phyloP scores from a whole-genome alignment of 2,113 vertebrate genomes.

The Turdus rufiventris region DNA sequence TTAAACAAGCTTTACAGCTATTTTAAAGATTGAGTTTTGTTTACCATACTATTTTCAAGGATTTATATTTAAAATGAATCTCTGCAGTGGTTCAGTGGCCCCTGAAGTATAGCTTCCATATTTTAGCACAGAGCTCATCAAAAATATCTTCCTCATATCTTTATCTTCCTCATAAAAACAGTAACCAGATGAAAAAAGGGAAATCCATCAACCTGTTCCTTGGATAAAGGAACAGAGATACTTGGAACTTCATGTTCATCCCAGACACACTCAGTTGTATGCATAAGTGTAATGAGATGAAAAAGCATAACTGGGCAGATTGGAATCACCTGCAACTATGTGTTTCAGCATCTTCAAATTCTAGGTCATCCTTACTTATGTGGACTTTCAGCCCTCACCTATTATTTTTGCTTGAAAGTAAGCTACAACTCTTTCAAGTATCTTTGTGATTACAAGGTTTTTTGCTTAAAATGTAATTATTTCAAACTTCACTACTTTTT shows the following conservation, averaged over 20 bases:
- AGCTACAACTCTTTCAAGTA: not conserved
- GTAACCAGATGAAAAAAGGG: not conserved
- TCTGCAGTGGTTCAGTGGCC: not conserved
- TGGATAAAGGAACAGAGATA: not conserved
- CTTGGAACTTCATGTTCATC: not conserved
- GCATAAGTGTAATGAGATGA: not conserved
- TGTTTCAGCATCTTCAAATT: not conserved
- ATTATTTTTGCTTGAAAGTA: not conserved
- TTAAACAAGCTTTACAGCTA: not conserved
- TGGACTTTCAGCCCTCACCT: not conserved
- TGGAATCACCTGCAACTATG: not conserved
- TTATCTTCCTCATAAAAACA: not conserved
- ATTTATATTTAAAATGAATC: not conserved
- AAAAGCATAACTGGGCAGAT: not conserved
- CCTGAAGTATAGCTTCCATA: not conserved
- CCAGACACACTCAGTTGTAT: not conserved
- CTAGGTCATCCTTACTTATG: not conserved
- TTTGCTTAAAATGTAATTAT: not conserved
- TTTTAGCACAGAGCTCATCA: not conserved
- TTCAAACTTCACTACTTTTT: not conserved
- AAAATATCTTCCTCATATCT: not conserved
- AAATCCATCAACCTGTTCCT: not conserved
- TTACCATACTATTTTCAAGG: not conserved
- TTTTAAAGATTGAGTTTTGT: not conserved
- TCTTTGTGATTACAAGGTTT: accelerated